Conservation (phyloP, 2,797 vertebrate genomes). For the Esox lucius region DNA sequence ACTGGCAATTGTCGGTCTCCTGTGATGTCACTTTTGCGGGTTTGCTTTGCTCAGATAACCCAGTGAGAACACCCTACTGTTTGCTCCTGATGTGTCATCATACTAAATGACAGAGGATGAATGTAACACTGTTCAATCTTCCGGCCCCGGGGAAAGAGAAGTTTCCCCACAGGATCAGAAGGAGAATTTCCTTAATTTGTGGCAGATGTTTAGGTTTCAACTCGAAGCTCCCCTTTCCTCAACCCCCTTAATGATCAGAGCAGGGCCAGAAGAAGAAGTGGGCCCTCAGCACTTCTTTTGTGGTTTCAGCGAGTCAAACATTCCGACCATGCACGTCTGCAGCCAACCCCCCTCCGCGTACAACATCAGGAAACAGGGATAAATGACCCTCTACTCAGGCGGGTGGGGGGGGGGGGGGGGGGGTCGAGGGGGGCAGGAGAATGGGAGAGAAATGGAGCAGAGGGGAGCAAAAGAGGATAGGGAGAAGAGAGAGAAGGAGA, state of each 20-base stretch:
- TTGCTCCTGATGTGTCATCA: background rate
- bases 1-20: background rate
- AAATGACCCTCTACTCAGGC: constrained; percentile 29
- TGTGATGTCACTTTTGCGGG: background rate
- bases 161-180: constrained; percentile 62
- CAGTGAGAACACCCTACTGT: background rate
- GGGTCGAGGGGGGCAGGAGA: constrained; percentile 5
- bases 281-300: constrained; percentile 69
- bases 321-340: constrained; percentile 36
- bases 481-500: constrained; percentile 2
- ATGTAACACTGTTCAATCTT: constrained; percentile 23
- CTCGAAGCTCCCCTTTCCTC: constrained; percentile 16
- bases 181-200: constrained; percentile 64
- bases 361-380: constrained; percentile 52
- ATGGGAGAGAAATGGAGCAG: constrained; percentile 10
- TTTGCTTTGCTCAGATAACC: background rate
- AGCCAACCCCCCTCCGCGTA: constrained; percentile 46
- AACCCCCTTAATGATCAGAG: constrained; percentile 59
- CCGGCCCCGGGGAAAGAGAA: constrained; percentile 41
- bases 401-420: constrained; percentile 15
- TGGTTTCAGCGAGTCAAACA: constrained; percentile 62
- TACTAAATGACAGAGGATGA: background rate
- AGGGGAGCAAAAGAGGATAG: constrained; percentile 25
- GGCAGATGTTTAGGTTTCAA: constrained; percentile 69
- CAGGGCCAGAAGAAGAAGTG: constrained; percentile 57